Percentiles rank a stretch among this genome's conserved stretches.
These are phyloP conservation scores for Eubasilissa splendida DNA, from an alignment of 2,888 invertebrate genomes.

Conservation along the genomic window DNA sequence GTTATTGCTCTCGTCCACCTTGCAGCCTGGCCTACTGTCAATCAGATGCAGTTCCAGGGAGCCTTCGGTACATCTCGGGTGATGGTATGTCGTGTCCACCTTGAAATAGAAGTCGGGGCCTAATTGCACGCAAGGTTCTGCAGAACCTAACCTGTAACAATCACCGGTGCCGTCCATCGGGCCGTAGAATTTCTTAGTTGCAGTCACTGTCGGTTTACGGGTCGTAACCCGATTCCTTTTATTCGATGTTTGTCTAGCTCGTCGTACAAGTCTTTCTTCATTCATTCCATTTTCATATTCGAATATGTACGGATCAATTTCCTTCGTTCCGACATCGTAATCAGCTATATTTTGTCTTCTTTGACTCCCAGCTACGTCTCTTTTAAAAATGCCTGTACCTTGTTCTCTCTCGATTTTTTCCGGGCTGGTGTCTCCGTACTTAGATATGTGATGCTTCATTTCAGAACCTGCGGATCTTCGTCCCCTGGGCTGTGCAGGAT, in stretches of 20 bases:
- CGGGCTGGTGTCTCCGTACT: constrained; percentile 13
- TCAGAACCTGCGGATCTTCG: neutral
- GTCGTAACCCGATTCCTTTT: constrained; percentile 4
- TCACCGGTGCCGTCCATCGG: constrained; percentile 43
- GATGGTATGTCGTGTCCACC: constrained; percentile 30
- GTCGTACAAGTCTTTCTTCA: constrained; percentile 1
- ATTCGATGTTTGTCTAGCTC: constrained; percentile 10
- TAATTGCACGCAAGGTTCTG: constrained; percentile 16
- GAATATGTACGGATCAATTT: constrained; percentile 25
- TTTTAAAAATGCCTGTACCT: neutral
- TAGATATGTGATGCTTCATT: constrained; percentile 1
- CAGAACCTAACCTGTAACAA: constrained; percentile 45
- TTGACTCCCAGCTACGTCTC: neutral
- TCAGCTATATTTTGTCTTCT: neutral
- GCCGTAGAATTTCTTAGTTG: constrained; percentile 41
- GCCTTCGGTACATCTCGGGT: constrained; percentile 40
- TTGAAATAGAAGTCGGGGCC: constrained; percentile 36
- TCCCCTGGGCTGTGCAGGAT: neutral
- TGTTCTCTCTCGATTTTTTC: constrained; percentile 6
- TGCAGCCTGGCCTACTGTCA: constrained; percentile 33
- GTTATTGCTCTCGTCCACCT: constrained; percentile 44
- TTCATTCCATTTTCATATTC: neutral
- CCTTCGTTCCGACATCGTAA: constrained; percentile 5
- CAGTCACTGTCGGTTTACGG: neutral
- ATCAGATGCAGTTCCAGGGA: constrained; percentile 39